Evolutionary conservation across 1,140 invertebrate species (phyloP), one percentile per base, ranked within the genome.

Genomic region (Metopolophium dirhodum): DNA sequence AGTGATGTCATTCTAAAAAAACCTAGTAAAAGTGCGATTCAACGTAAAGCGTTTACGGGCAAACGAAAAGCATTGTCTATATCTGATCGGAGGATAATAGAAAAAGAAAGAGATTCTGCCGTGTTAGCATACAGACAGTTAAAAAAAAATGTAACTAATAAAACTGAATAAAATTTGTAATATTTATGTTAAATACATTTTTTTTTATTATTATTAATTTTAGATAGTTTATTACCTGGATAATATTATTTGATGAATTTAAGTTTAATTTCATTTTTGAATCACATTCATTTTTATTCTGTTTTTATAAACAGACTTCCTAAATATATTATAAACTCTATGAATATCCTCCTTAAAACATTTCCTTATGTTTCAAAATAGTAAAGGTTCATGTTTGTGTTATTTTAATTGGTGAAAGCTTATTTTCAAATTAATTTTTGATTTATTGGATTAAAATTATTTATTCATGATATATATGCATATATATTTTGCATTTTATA

Each of bases 51-150:
- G 11, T 93, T 93, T 57, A 93, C 82, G 11, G 91, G 91, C 6
- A 93, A 93, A 57, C 68, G 91, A 0, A 93, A 85, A 57, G 47
- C 45, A 30, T 86, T 93, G n/a, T 54, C 91, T 85, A 41, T 93
- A 41, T 93, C 91, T 57, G 91, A 93, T 86, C 61, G 91, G 3
- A 82, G 91, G 18, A 85, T 93, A 85, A 85, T 93, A 41, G 91
- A 93, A 93, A 93, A 57, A 93, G 91, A 93, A 93, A 93, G 91
- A 54, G 82, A 57, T 57, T 93, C 77, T 2, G 91, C 91, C n/a
- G 91, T 93, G 35, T 85, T 54, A 35, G 77, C 91, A 11, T 93
- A 93, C 41, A 93, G 91, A 86, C 47, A 93, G 7, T 57, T 93
- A 85, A 93, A 93, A 85, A 86, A 93, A 93, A 93, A 57, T 86